Base-by-base conservation (phyloP, 2,888 invertebrate genomes). In the Schizotus pectinicornis region DNA sequence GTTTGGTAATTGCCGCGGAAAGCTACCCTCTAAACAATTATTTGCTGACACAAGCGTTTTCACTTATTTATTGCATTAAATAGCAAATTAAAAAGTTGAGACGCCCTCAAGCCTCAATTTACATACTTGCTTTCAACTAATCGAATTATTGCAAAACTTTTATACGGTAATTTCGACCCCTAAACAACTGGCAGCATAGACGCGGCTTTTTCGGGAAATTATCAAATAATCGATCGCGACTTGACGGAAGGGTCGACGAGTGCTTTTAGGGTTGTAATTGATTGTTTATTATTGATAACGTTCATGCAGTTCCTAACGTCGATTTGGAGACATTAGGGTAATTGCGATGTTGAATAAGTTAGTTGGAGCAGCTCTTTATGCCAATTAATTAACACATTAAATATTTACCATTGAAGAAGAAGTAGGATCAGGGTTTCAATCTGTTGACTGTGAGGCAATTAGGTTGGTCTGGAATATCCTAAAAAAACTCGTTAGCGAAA, bases 21-120 rank as follows among this genome's bases (percentile, higher is more conserved):
- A 51, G 42, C 51, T 34, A 36, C 43, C 50, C 46, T 13, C 36
- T 30, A 43, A 51, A 51, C 46, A 53, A 46, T 53, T 53, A 45
- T 46, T 53, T 39, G 41, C 42, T 34, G 51, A 22, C 42, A 51
- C 45, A 53, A 46, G 35, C 53, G 45, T 46, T 53, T 53, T 53
- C 53, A 45, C 46, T 45, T 53, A 43, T 53, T 53, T 53, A 53
- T 53, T 41, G 11, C 38, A 43, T 53, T 53, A 53, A 53, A 46
- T 13, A 53, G 53, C 36, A 53, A 53, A 53, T 53, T 53, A 53
- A 45, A 46, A 53, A 53, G 38, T 53, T 45, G 22, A 11, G 52
- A 30, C 52, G 36, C 13, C 45, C 45, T 33, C 37, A 46, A 43
- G 53, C 11, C 32, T 9, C 11, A 37, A 53, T 53, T 53, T 53